Conservation (phyloP, 1,140 invertebrate genomes). For the Bombus pyrosoma region DNA sequence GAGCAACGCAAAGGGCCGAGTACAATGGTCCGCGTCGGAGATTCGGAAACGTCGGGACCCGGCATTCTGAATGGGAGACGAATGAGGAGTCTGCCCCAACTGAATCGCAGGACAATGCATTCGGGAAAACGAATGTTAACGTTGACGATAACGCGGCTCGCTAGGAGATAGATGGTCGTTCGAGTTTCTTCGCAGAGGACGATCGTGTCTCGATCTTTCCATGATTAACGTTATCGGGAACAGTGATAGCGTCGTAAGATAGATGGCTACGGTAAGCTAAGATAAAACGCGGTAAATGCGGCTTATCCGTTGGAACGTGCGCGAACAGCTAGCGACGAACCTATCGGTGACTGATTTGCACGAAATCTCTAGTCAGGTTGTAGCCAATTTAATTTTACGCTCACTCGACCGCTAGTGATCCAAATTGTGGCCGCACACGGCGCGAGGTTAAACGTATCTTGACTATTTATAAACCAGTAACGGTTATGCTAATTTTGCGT, state of each 20-base stretch:
- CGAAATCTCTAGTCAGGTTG: neutral
- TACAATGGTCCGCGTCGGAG: conserved; percentile 74
- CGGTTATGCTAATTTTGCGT: neutral
- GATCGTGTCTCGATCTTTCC: conserved; percentile 12
- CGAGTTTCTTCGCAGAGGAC: conserved; percentile 16
- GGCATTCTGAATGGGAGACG: conserved; percentile 74
- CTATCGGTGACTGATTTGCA: neutral
- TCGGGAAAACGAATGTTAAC: conserved; percentile 74
- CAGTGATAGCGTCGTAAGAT: neutral
- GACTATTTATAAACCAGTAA: neutral
- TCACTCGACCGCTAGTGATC: neutral
- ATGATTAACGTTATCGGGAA: conserved; percentile 5
- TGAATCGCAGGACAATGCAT: conserved; percentile 72
- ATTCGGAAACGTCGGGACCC: conserved; percentile 77
- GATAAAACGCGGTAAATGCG: neutral
- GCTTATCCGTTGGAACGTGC: neutral
- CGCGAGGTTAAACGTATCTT: neutral
- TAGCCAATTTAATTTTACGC: conserved; percentile 20
- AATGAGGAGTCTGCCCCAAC: conserved; percentile 73
- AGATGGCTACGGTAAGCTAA: neutral
- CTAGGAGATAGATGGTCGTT: conserved; percentile 52
- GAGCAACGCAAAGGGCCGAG: conserved; percentile 59
- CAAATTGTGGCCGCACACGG: neutral
- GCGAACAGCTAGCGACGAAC: neutral
- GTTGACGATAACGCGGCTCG: conserved; percentile 53